Conservation (phyloP, 2,113 vertebrate species). For the Jacana jacana region DNA sequence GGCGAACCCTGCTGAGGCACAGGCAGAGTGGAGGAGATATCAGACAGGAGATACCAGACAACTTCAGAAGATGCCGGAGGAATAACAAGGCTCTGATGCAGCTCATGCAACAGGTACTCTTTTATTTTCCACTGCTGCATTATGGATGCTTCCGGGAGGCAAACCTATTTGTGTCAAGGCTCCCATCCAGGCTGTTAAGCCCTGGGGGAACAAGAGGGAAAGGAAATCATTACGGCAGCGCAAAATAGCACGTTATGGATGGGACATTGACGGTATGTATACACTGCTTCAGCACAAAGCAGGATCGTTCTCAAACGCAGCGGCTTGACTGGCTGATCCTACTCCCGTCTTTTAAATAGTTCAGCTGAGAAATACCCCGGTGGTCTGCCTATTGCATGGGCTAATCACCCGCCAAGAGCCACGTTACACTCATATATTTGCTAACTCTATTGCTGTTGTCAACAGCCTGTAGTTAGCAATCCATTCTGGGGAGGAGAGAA, state of each 20-base stretch:
- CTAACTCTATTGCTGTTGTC: slow-evolving; percentile 33
- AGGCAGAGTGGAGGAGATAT: background rate
- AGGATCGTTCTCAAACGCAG: background rate
- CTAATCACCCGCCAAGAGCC: background rate
- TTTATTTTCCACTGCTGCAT: background rate
- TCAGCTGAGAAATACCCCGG: background rate
- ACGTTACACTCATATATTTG: background rate
- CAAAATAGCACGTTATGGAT: background rate
- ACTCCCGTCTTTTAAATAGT: background rate
- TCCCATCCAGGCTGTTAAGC: background rate
- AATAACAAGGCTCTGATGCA: background rate
- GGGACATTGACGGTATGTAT: background rate
- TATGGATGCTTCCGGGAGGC: background rate
- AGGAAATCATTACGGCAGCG: slow-evolving; percentile 5
- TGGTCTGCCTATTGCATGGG: background rate
- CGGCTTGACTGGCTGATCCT: background rate
- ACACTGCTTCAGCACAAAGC: background rate
- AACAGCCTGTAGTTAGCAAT: slow-evolving; percentile 32
- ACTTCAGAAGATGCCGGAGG: background rate
- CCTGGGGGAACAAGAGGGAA: background rate
- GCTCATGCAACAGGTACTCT: background rate
- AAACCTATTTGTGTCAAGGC: background rate
- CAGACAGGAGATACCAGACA: background rate
- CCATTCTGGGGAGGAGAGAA: background rate
- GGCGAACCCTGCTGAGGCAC: background rate